Conservation (phyloP, 2,797 vertebrate genomes). For the Onychomys torridus region DNA sequence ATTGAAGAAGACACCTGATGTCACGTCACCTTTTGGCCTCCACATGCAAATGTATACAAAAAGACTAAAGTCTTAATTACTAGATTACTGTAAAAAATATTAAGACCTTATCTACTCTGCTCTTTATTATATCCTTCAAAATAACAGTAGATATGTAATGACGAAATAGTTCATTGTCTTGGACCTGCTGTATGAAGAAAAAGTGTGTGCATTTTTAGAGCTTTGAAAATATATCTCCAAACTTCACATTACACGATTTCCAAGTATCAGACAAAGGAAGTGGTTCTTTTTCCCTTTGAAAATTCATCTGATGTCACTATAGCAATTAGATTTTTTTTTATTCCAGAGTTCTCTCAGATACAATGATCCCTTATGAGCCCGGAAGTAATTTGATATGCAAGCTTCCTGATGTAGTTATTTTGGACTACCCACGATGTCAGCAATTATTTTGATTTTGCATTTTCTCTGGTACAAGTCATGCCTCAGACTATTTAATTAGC, state of each 20-base stretch:
- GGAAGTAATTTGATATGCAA: background rate
- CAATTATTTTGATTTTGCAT: constrained; percentile 20
- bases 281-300: constrained; percentile 26
- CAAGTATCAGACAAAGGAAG: constrained; percentile 52
- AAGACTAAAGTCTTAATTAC: background rate
- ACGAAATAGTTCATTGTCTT: background rate
- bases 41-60: background rate
- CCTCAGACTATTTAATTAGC: constrained; percentile 34
- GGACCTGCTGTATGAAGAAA: constrained; percentile 10
- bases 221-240: background rate
- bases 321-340: background rate
- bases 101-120: background rate
- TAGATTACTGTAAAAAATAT: background rate
- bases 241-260: constrained; percentile 24
- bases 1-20: background rate
- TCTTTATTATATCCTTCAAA: background rate
- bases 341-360: background rate
- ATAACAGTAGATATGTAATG: background rate
- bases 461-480: constrained; percentile 7
- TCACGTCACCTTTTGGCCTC: background rate
- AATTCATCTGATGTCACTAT: background rate
- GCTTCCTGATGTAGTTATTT: constrained; percentile 51
- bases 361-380: background rate
- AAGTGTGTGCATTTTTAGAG: background rate
- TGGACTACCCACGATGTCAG: background rate